These are phyloP conservation scores for Neotoma lepida DNA, from an alignment of 2,113 vertebrate species.

Conservation along the genomic window DNA sequence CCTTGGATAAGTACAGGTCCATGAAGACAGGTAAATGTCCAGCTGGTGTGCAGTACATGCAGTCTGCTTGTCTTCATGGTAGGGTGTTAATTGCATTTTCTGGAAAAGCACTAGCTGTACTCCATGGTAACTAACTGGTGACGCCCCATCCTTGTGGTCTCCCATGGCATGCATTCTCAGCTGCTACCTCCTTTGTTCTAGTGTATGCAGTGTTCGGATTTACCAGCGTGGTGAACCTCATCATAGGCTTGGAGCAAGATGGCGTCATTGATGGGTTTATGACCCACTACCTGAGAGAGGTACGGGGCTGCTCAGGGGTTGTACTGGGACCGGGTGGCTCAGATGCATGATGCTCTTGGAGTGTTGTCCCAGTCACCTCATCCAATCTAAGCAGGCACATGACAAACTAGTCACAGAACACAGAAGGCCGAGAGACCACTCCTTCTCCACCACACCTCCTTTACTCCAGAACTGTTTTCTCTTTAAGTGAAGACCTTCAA, in stretches of 20 bases:
- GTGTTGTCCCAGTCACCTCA: not conserved
- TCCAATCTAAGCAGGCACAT: not conserved
- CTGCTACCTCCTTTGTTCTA: constrained; percentile 75
- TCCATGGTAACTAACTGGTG: not conserved
- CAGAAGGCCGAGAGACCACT: not conserved
- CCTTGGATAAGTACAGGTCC: not conserved
- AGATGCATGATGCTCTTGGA: not conserved
- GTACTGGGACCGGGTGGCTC: not conserved
- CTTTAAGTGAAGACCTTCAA: not conserved
- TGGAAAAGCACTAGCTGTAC: not conserved
- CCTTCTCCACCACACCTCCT: not conserved
- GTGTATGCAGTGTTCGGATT: constrained; percentile 93
- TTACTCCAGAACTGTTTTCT: not conserved
- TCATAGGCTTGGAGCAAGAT: constrained; percentile 95
- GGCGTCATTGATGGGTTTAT: constrained; percentile 97
- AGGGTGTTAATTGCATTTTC: not conserved
- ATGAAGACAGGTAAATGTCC: not conserved
- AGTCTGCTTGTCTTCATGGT: not conserved
- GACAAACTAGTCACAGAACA: not conserved
- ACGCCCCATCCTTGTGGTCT: not conserved
- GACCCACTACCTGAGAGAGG: constrained; percentile 95
- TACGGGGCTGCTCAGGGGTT: constrained; percentile 62
- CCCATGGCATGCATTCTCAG: not conserved
- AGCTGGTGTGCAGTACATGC: not conserved
- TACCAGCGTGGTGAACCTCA: constrained; percentile 94